Conservation (phyloP, 2,113 vertebrate species). For the Notarius lentiginosus region DNA sequence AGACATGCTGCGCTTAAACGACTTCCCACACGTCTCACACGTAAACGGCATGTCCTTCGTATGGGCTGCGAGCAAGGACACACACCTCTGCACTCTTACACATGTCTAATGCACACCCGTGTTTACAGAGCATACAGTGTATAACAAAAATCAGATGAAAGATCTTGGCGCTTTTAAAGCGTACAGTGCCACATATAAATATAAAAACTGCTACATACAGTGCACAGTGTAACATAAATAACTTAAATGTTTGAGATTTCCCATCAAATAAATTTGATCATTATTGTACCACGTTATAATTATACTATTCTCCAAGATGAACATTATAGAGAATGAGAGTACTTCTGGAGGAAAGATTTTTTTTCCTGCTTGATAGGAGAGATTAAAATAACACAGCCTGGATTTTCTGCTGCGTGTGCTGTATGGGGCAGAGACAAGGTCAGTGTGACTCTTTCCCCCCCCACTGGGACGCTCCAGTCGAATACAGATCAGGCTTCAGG, state of each 20-base stretch:
- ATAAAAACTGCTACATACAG: not conserved
- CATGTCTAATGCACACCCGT: not conserved
- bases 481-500: slow-evolving; percentile 33
- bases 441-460: slow-evolving; percentile 18
- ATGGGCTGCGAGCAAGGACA: slow-evolving; percentile 76
- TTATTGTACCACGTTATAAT: not conserved
- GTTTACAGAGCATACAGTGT: not conserved
- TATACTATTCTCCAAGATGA: not conserved
- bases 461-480: slow-evolving; percentile 1
- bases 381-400: slow-evolving; percentile 39
- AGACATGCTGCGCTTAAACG: slow-evolving; percentile 98
- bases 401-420: slow-evolving; percentile 31
- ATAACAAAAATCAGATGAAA: not conserved
- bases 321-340: slow-evolving; percentile 35
- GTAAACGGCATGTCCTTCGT: slow-evolving; percentile 99
- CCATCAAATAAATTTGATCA: not conserved
- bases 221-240: not conserved
- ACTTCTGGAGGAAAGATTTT: slow-evolving; percentile 47
- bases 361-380: slow-evolving; percentile 28
- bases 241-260: not conserved
- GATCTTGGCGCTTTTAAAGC: not conserved
- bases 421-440: slow-evolving; percentile 40
- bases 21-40: slow-evolving; percentile 95
- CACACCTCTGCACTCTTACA: not conserved
- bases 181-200: not conserved